These are phyloP conservation scores for Falco naumanni DNA, from an alignment of 2,797 vertebrate species.

Conservation along the genomic window DNA sequence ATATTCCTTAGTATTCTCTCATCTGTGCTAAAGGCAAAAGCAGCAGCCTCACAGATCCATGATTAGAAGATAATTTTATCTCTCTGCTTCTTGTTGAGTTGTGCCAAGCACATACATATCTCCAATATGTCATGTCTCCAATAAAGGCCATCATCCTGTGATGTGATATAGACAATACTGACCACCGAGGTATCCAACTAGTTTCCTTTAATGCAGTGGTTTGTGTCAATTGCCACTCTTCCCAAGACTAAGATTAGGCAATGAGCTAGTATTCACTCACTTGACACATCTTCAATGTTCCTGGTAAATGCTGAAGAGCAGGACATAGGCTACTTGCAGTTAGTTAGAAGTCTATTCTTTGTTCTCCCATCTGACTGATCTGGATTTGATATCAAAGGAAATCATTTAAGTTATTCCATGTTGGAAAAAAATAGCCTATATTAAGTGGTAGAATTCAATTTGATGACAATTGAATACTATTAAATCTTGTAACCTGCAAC, in stretches of 20 bases:
- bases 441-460: background rate
- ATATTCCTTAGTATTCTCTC: background rate
- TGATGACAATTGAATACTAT: background rate
- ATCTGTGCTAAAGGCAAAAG: background rate
- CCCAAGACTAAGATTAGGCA: background rate
- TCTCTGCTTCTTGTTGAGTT: background rate
- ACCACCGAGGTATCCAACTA: background rate
- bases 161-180: background rate
- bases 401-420: background rate
- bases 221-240: background rate
- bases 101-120: background rate
- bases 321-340: background rate
- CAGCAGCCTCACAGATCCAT: background rate
- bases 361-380: background rate
- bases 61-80: background rate
- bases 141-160: background rate
- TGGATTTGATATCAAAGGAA: background rate
- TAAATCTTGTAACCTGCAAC: background rate
- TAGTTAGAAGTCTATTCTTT: background rate
- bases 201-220: background rate
- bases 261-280: background rate
- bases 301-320: background rate
- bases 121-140: background rate
- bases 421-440: background rate
- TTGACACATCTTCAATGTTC: background rate